Base-by-base conservation (phyloP, 2,797 vertebrate genomes). In the Cyprinodon diabolis region DNA sequence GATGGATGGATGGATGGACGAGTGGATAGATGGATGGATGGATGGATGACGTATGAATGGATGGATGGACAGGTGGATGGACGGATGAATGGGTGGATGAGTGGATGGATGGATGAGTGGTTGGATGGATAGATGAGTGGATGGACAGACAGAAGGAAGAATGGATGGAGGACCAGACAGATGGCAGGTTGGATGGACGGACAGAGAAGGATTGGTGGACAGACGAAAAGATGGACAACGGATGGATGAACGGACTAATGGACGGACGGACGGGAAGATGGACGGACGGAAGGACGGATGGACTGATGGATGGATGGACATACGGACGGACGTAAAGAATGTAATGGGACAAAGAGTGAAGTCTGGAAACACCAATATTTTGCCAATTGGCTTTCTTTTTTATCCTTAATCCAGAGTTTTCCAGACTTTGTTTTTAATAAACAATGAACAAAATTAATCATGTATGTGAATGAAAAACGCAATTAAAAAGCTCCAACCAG, bases 391-490 rank as follows among this genome's bases (percentile, higher is more conserved):
- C 10, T 48, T 48, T 48, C 10, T 48, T 14, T 48, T 48, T 48
- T 48, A 48, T 48, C 47, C 47, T 11, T 48, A 11, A 3, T 40
- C 35, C 17, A 19, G 7, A 40, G 30, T 37, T 60, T 60, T 37
- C 35, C 60, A 43, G 60, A 19, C 9, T 2, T 12, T 17, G 4
- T 8, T 9, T 40, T 19, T 30, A 43, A 14, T 51, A 17, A 30
- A 30, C 30, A 30, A 30, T 30, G 30, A 30, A 30, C 6, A 14
- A 51, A 51, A 17, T 17, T 6, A 17, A 51, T 48, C 2, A 25
- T 17, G 63, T 10, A 66, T n/a, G 6, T 63, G n/a, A 2, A 11
- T 43, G 62, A 11, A 25, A 79, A 86, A 76, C 66, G 30, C 37
- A 30, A 55, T 45, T n/a, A 40, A 37, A 43, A 74, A 66, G 55